Evolutionary conservation across 2,888 invertebrate species (phyloP).

Genomic region (Ormyrus nitidulus): DNA sequence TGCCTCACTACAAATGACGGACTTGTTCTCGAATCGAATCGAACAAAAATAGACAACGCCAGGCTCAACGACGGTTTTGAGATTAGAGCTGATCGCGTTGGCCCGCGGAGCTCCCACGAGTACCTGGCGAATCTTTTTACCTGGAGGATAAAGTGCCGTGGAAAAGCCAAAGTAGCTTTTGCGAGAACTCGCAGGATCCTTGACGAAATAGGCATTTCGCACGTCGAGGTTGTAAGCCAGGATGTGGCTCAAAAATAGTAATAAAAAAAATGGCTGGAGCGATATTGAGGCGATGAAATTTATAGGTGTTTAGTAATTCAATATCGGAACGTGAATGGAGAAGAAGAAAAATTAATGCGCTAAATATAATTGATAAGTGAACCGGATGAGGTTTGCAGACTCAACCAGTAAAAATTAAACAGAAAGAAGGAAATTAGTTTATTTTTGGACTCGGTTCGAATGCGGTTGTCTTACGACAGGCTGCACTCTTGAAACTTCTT

Average conservation of each 20-base stretch:
- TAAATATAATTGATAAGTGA: no score
- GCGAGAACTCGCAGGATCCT: slow-evolving; percentile 59
- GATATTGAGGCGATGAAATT: no score
- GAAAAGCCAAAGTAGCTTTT: slow-evolving; percentile 72
- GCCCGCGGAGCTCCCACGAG: slow-evolving; percentile 72
- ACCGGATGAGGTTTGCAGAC: no score
- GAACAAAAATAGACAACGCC: slow-evolving; percentile 70
- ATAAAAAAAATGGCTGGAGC: no score
- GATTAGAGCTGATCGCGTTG: slow-evolving; percentile 57
- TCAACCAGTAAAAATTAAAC: no score
- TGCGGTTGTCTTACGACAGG: no score
- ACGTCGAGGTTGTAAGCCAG: slow-evolving; percentile 67
- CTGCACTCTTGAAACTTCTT: no score
- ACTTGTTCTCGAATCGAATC: slow-evolving; percentile 47
- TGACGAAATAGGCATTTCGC: slow-evolving; percentile 64
- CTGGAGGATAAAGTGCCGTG: slow-evolving; percentile 64
- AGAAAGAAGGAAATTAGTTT: no score
- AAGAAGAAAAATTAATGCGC: not conserved
- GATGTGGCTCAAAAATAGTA: not conserved
- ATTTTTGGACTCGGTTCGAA: no score
- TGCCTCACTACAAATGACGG: slow-evolving; percentile 60
- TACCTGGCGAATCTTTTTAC: slow-evolving; percentile 54
- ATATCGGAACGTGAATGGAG: no score
- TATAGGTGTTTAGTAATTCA: no score
- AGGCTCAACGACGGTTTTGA: slow-evolving; percentile 62